Percentiles rank a stretch among this genome's conserved stretches.
Evolutionary conservation across 2,113 vertebrate genomes (phyloP).

Genomic region (Mirza zaza): DNA sequence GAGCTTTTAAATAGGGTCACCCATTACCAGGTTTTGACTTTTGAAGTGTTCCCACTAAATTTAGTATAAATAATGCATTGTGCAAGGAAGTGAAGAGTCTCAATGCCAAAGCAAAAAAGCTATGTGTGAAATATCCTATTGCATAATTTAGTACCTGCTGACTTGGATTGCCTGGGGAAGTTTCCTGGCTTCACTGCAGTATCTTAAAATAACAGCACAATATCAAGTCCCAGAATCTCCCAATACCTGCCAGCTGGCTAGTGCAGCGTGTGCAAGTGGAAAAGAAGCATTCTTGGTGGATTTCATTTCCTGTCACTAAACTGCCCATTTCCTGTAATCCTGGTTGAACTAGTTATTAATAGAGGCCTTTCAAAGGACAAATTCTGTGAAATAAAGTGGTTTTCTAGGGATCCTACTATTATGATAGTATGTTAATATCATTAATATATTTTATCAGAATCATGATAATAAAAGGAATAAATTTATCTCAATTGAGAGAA

Average conservation of each 20-base stretch:
- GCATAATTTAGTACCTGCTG: constrained; percentile 79
- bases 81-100: constrained; percentile 56
- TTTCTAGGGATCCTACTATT: constrained; percentile 45
- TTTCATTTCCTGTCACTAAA: constrained; percentile 83
- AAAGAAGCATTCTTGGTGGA: constrained; percentile 79
- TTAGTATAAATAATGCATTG: constrained; percentile 55
- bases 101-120: constrained; percentile 71
- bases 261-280: constrained; percentile 67
- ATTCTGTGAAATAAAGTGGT: constrained; percentile 27
- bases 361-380: constrained; percentile 65
- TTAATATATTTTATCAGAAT: neutral
- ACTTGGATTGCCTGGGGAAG: constrained; percentile 81
- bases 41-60: neutral
- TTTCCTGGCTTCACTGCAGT: constrained; percentile 83
- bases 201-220: constrained; percentile 85
- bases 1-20: constrained; percentile 10
- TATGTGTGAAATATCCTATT: constrained; percentile 73
- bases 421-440: neutral
- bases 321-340: constrained; percentile 82
- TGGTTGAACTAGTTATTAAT: constrained; percentile 57
- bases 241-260: constrained; percentile 80
- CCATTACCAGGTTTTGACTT: constrained; percentile 10
- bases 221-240: constrained; percentile 82
- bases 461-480: constrained; percentile 36
- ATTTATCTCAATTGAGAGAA: neutral